Base-by-base conservation (phyloP, 2,113 vertebrate genomes). In the Neofelis nebulosa region DNA sequence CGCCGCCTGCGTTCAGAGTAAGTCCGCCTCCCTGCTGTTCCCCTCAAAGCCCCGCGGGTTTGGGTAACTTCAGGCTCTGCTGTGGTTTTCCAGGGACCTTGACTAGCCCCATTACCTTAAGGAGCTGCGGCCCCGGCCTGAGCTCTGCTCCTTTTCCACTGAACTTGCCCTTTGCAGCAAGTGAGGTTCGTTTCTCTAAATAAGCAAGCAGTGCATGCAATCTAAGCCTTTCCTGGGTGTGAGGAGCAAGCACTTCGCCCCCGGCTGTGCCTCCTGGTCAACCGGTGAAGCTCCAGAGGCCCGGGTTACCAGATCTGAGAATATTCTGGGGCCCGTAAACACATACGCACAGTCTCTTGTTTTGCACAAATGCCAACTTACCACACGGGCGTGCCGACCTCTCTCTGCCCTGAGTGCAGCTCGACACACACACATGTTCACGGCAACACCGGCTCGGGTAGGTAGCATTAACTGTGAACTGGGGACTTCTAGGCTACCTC, bases 1-100 rank as follows among this genome's bases (percentile, higher is more conserved):
- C 91, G 97, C 99, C 83, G 99, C 99, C 0, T 99, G 99, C 48
- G 99, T 99, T 95, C 99, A 99, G 97, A 99, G 99, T 99, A 99
- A 99, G 99, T 99, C 83, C 89, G 80, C 94, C 69, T 95, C 31
- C n/a, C 19, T 85, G 95, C 94, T 89, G 50, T 86, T 29, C 36
- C 9, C 33, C 98, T 96, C 8, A 89, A 16, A 69, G 65, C 18
- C 4, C 33, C 25, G 12, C 93, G n/a, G 7, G 45, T 95, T 68
- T 41, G 81, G 33, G 31, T 50, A 19, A 88, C 95, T 92, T 41
- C n/a, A 29, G 93, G n/a, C 89, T n/a, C 94, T 13, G 5, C 92
- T 68, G 27, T 91, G 48, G 29, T 69, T 74, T 74, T 81, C 29
- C 3, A 25, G 41, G 74, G 21, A 73, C 16, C n/a, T 79, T 16